Percentiles rank a stretch among this genome's conserved stretches.
Conservation (phyloP, 2,888 invertebrate genomes). For the Ctena decussata region DNA sequence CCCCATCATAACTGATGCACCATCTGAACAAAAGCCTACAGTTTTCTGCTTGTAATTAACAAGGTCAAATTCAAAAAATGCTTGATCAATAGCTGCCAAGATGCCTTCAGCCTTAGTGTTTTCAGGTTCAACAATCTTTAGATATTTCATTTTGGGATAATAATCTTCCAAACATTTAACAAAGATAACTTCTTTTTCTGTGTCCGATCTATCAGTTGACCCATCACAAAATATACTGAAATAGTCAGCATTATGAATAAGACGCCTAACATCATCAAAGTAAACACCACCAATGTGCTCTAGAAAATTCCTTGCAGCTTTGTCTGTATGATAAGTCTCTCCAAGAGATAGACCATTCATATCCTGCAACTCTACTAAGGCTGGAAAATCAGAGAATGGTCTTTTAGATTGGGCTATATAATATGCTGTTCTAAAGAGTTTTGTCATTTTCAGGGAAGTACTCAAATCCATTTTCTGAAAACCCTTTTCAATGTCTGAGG, state of each 20-base stretch:
- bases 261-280: constrained; percentile 43
- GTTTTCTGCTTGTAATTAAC: constrained; percentile 24
- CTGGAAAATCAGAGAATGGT: constrained; percentile 1
- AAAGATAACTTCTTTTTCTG: constrained; percentile 46
- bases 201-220: constrained; percentile 51
- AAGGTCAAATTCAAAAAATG: constrained; percentile 37
- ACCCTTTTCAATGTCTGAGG: not conserved
- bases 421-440: not conserved
- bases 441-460: not conserved
- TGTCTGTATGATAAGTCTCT: constrained; percentile 34
- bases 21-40: constrained; percentile 39
- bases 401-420: not conserved
- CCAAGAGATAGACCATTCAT: not conserved
- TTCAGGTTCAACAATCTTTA: constrained; percentile 49
- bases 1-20: constrained; percentile 58
- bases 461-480: constrained; percentile 6
- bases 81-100: constrained; percentile 31
- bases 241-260: constrained; percentile 21
- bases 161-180: constrained; percentile 31
- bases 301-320: constrained; percentile 14
- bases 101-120: constrained; percentile 52
- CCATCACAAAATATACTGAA: constrained; percentile 54
- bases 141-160: constrained; percentile 40
- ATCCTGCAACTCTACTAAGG: constrained; percentile 29
- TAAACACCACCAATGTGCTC: not conserved